These are phyloP conservation scores for Acanthosepion pharaonis DNA, from an alignment of 2,888 invertebrate genomes.

Conservation along the genomic window DNA sequence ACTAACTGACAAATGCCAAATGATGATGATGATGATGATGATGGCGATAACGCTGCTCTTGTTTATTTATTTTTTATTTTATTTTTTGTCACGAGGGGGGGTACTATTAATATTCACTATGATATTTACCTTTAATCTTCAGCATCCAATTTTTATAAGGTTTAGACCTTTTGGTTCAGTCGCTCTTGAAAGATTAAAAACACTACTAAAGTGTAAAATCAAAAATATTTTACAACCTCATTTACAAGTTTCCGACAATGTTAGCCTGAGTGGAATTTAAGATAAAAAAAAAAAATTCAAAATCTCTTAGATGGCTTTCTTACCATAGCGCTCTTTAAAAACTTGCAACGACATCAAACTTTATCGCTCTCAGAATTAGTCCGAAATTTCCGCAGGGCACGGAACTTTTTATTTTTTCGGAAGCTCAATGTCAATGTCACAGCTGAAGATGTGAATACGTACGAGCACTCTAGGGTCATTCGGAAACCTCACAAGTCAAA, in stretches of 20 bases:
- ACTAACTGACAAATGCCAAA: neutral
- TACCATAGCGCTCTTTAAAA: neutral
- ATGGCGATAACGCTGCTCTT: neutral
- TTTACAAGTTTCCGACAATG: neutral
- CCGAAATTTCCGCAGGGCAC: neutral
- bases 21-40: neutral
- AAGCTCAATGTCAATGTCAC: neutral
- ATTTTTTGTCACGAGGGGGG: neutral
- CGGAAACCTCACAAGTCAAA: neutral
- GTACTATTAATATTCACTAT: neutral
- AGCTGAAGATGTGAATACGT: neutral
- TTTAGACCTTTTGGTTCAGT: neutral
- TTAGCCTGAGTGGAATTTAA: neutral
- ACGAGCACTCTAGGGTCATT: neutral
- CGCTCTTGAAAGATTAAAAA: neutral
- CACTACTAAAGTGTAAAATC: neutral
- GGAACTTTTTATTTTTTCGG: neutral
- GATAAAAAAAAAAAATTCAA: neutral
- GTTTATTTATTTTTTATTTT: neutral
- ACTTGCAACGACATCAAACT: neutral
- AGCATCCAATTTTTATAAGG: neutral
- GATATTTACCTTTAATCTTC: neutral
- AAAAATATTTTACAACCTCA: neutral
- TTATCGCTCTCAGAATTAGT: neutral
- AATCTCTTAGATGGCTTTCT: constrained; percentile 6